phyloP scores from a whole-genome alignment of 2,113 vertebrate genomes.

The Otocyon megalotis region DNA sequence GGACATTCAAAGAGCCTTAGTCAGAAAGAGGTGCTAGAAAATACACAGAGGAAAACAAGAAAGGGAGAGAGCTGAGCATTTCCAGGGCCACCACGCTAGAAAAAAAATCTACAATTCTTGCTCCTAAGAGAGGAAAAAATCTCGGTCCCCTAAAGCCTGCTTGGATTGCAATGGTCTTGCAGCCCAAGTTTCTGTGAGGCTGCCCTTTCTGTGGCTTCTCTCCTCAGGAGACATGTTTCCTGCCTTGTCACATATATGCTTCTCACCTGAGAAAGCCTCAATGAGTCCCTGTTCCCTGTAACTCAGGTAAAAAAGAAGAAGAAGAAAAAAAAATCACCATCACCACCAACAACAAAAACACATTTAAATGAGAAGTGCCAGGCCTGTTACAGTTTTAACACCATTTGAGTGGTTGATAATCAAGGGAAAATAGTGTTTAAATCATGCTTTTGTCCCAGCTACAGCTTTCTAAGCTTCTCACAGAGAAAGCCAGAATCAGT shows the following conservation, averaged over 20 bases:
- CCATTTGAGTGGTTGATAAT: background rate
- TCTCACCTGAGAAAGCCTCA: background rate
- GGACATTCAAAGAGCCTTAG: background rate
- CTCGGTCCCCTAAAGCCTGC: background rate
- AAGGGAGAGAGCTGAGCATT: background rate
- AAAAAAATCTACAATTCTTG: background rate
- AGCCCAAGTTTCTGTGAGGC: background rate
- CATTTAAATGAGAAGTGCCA: background rate
- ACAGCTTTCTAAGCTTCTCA: background rate
- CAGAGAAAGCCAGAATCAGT: background rate
- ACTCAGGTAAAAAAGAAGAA: background rate
- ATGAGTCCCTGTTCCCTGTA: background rate
- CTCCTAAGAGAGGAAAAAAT: background rate
- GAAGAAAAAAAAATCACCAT: background rate
- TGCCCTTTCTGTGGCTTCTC: background rate
- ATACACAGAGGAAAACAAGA: background rate
- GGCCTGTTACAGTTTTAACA: background rate
- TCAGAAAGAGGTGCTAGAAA: background rate
- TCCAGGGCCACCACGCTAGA: background rate
- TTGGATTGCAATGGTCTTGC: background rate
- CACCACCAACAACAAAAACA: no score
- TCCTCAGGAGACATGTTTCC: background rate
- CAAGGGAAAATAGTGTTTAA: background rate
- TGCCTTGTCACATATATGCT: background rate
- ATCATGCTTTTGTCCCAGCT: background rate